phyloP scores from a whole-genome alignment of 1,140 invertebrate genomes.

The Macrocentrus cingulum region DNA sequence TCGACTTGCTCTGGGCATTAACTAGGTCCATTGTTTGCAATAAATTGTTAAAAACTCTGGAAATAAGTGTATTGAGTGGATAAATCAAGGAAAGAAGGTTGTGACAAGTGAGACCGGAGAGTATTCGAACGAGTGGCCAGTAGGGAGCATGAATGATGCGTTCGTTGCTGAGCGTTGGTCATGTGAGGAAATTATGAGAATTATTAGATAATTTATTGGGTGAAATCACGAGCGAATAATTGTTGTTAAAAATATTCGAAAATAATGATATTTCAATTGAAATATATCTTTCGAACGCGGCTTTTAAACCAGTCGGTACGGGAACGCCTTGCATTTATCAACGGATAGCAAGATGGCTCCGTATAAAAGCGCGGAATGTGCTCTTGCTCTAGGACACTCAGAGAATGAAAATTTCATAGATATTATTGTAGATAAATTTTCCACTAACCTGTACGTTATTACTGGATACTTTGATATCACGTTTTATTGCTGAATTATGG shows the following conservation, averaged over 20 bases:
- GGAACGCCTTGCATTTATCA: constrained; percentile 56
- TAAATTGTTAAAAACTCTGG: no score
- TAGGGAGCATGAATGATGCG: constrained; percentile 22
- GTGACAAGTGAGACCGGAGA: constrained; percentile 7
- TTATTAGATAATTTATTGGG: no score
- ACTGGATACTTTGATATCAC: neutral
- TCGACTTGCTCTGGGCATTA: no score
- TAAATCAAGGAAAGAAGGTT: neutral
- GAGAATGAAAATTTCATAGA: no score
- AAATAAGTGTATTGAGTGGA: no score
- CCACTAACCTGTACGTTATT: neutral
- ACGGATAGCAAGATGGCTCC: constrained; percentile 60
- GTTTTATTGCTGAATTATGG: constrained; percentile 17
- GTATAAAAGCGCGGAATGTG: neutral
- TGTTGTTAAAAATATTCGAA: constrained; percentile 9
- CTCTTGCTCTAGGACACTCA: neutral
- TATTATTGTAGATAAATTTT: no score
- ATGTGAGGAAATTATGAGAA: neutral
- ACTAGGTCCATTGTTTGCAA: no score
- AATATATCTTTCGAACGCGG: constrained; percentile 31
- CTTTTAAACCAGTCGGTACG: constrained; percentile 55
- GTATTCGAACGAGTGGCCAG: constrained; percentile 18
- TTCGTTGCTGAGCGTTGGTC: neutral
- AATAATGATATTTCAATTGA: constrained; percentile 29
- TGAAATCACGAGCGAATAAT: no score